Percentiles rank a stretch among this genome's conserved stretches.
These are phyloP conservation scores for Holcopasites calliopsidis DNA, from an alignment of 1,140 invertebrate species.

Conservation along the genomic window DNA sequence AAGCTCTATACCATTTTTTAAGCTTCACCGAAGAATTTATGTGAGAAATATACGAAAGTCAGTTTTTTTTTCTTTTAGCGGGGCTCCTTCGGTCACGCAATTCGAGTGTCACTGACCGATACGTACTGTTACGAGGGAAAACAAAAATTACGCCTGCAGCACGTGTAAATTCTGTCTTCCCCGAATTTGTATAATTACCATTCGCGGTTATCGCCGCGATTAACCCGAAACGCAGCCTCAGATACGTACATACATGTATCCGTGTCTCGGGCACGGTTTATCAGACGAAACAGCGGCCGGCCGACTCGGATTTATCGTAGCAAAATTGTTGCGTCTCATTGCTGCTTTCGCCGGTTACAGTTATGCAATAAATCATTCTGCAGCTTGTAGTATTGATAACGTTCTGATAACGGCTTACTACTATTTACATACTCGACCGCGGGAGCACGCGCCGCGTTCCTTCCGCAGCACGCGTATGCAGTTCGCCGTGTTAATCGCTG, in stretches of 20 bases:
- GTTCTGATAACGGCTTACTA: constrained; percentile 18
- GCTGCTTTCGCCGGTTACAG: neutral
- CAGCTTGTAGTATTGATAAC: no score
- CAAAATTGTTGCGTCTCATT: neutral
- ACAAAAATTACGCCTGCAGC: no score
- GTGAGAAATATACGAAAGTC: no score
- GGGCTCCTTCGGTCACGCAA: no score
- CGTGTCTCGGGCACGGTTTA: neutral
- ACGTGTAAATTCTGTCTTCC: neutral
- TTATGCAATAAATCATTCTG: neutral
- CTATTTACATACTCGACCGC: neutral
- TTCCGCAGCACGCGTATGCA: constrained; percentile 34
- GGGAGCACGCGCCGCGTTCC: constrained; percentile 9
- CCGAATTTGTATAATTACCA: neutral
- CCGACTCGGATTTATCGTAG: neutral
- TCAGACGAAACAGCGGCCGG: neutral
- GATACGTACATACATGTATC: no score
- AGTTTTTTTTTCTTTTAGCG: neutral
- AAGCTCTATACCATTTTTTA: neutral
- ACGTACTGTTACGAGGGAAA: neutral
- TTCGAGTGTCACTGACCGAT: neutral
- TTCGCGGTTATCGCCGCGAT: neutral
- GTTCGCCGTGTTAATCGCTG: constrained; percentile 26
- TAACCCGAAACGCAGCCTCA: neutral
- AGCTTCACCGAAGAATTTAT: no score